phyloP scores from a whole-genome alignment of 1,140 invertebrate genomes.

The Holcopasites calliopsidis region DNA sequence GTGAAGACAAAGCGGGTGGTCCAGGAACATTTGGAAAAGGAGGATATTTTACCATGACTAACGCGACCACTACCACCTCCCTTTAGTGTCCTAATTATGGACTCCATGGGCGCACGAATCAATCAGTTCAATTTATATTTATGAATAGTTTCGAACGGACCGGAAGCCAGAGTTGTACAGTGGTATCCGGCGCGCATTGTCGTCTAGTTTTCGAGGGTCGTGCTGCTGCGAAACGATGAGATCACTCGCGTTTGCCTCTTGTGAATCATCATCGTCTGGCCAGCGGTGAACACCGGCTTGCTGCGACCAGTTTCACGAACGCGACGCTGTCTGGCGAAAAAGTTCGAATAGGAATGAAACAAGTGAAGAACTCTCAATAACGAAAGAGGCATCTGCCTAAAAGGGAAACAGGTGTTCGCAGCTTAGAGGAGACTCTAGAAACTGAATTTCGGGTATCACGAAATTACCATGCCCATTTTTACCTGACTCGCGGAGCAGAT shows the following conservation, averaged over 20 bases:
- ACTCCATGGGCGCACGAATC: conserved; percentile 16
- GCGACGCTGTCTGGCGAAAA: background rate
- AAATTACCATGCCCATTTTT: too few species aligned
- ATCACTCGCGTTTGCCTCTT: conserved; percentile 47
- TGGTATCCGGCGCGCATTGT: conserved; percentile 33
- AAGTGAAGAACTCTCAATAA: background rate
- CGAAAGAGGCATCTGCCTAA: background rate
- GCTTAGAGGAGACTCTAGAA: too few species aligned
- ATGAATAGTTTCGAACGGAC: conserved; percentile 35
- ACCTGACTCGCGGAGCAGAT: too few species aligned
- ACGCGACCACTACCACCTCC: background rate
- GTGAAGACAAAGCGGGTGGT: background rate
- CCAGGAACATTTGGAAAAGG: background rate
- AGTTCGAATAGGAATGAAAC: background rate
- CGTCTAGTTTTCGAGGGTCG: conserved; percentile 5
- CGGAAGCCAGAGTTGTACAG: conserved; percentile 35
- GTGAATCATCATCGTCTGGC: conserved; percentile 57
- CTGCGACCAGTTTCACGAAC: background rate
- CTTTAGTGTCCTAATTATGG: background rate
- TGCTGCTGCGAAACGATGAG: conserved; percentile 41
- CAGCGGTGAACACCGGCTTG: background rate
- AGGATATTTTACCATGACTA: conserved; percentile 8
- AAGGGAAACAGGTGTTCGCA: too few species aligned
- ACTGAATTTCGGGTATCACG: too few species aligned
- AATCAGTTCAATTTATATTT: conserved; percentile 55